These are phyloP conservation scores for Tipula vernalis DNA, from an alignment of 2,888 invertebrate genomes.

Conservation along the genomic window DNA sequence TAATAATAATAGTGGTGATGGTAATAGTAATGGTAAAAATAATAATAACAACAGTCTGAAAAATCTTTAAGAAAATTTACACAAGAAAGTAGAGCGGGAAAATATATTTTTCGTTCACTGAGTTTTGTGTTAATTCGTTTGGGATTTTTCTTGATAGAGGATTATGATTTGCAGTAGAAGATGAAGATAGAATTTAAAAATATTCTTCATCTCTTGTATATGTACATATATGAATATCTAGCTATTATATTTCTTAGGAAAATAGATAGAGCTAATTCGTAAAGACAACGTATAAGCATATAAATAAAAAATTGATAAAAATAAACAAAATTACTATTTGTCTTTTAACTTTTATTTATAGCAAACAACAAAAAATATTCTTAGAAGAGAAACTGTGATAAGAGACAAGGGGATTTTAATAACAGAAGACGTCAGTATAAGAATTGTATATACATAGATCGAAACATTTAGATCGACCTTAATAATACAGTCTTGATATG, in stretches of 20 bases:
- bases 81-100: background rate
- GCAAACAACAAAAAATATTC: too few species aligned
- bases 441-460: background rate
- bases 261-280: background rate
- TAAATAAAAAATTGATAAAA: background rate
- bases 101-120: background rate
- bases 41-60: background rate
- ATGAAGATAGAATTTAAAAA: background rate
- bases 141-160: background rate
- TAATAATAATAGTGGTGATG: background rate
- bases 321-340: background rate
- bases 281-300: background rate
- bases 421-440: background rate
- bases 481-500: background rate
- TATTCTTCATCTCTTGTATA: background rate
- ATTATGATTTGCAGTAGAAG: slow-evolving; percentile 5
- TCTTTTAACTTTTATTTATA: background rate
- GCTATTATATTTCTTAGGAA: background rate
- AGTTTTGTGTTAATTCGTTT: background rate
- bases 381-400: too few species aligned
- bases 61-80: background rate
- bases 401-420: background rate
- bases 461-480: too few species aligned
- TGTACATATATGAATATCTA: background rate
- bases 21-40: background rate